Base-by-base conservation (phyloP, 2,888 invertebrate genomes). In the Sepiola atlantica region DNA sequence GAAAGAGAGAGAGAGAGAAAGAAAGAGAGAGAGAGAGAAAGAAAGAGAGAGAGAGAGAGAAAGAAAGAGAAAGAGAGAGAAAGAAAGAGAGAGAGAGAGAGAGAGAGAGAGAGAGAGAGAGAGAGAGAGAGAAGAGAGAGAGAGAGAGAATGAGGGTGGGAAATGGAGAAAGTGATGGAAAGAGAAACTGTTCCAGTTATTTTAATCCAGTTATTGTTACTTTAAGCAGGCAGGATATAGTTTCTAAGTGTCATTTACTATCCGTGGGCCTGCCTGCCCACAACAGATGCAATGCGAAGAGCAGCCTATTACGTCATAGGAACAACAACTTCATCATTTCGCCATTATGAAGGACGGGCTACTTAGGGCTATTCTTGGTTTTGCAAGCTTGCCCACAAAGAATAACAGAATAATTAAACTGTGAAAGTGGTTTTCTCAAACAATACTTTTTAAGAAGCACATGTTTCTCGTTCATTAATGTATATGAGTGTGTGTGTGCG, bases 181-280 rank as follows among this genome's bases (percentile, higher is more conserved):
- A 8, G 28, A 1, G 16, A n/a, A 77, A n/a, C 10, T n/a, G 18
- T n/a, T 77, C 77, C 77, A 32, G n/a, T n/a, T 1, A 45, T n/a
- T 77, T 77, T n/a, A 77, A 77, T 18, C 77, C 32, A n/a, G 21
- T 32, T 77, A 77, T 77, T 77, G 77, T 77, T 32, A 32, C n/a
- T n/a, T 77, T 77, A 77, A 77, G 77, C 77, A 77, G 45, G 45
- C 14, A n/a, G 16, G 14, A 77, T 77, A 32, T n/a, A 32, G n/a
- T 77, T 45, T 45, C 45, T 77, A 77, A 77, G 77, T 77, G n/a
- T 18, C 77, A 32, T 77, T 45, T 77, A 77, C n/a, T n/a, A 77
- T 77, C n/a, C 32, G 77, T 77, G 77, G 77, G 77, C 77, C 77
- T 77, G 77, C n/a, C n/a, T n/a, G n/a, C 77, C 77, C 77, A n/a